A percentile compares a stretch with the other conserved stretches of the same genome.
These are phyloP conservation scores for Polia nebulosa DNA, from an alignment of 2,888 invertebrate species.

Conservation along the genomic window DNA sequence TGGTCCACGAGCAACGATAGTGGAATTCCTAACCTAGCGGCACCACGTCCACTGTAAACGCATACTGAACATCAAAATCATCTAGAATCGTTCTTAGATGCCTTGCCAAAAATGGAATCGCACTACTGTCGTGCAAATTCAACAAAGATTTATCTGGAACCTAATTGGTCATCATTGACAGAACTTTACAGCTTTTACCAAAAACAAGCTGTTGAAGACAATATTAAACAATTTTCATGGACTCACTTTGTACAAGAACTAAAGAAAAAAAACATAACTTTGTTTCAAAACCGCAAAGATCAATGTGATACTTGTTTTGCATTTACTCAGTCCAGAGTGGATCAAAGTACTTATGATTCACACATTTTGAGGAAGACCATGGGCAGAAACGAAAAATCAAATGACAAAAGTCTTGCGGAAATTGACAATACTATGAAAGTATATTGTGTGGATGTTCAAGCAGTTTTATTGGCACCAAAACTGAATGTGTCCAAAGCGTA, in stretches of 20 bases:
- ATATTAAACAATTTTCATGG: conserved; percentile 24
- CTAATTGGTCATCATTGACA: conserved; percentile 21
- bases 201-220: conserved; percentile 21
- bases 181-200: conserved; percentile 21
- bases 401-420: conserved; percentile 22
- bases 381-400: conserved; percentile 26
- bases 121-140: conserved; percentile 23
- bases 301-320: conserved; percentile 32
- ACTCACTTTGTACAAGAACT: conserved; percentile 23
- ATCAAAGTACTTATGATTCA: conserved; percentile 28
- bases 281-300: conserved; percentile 27
- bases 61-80: conserved; percentile 19
- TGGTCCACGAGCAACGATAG: conserved; percentile 8
- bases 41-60: conserved; percentile 16
- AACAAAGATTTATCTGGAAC: conserved; percentile 25
- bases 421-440: conserved; percentile 26
- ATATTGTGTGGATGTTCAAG: conserved; percentile 29
- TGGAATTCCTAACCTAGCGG: conserved; percentile 13
- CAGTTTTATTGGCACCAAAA: conserved; percentile 23
- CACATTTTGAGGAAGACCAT: conserved; percentile 29
- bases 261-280: conserved; percentile 27
- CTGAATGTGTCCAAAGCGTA: conserved; percentile 15
- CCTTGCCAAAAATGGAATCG: conserved; percentile 22
- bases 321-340: conserved; percentile 26
- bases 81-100: conserved; percentile 15